Conservation (phyloP, 2,113 vertebrate genomes). For the zebrafish (Danio rerio) region DNA sequence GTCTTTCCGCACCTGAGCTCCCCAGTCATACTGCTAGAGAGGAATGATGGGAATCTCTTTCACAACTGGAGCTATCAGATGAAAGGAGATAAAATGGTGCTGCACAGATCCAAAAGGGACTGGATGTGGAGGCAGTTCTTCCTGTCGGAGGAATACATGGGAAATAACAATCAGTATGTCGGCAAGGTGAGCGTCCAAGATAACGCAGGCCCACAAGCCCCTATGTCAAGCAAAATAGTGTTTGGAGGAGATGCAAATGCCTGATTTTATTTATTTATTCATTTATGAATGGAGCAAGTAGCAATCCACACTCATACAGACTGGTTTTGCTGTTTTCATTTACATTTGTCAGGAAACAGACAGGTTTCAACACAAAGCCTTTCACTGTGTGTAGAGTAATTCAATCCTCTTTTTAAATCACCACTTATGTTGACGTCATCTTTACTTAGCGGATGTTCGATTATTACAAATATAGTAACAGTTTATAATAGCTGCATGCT, state of each 20-base stretch:
- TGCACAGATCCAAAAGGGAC: slow-evolving; percentile 82
- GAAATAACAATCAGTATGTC: slow-evolving; percentile 85
- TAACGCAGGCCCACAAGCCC: neutral
- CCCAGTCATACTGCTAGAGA: slow-evolving; percentile 21
- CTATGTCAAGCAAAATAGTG: slow-evolving; percentile 19
- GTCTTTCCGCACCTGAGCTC: slow-evolving; percentile 50
- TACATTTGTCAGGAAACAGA: no score
- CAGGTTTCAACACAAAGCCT: no score
- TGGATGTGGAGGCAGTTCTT: slow-evolving; percentile 96
- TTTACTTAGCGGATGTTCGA: no score
- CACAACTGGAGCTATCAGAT: slow-evolving; percentile 48
- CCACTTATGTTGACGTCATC: no score
- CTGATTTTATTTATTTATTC: neutral
- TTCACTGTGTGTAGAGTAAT: no score
- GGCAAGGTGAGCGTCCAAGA: slow-evolving; percentile 82
- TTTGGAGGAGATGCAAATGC: slow-evolving; percentile 17
- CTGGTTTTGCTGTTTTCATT: no score
- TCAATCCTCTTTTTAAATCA: no score
- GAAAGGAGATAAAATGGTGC: slow-evolving; percentile 68
- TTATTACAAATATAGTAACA: no score
- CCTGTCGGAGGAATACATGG: slow-evolving; percentile 86
- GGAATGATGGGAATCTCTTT: slow-evolving; percentile 43
- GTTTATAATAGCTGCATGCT: no score
- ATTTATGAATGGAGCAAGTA: no score
- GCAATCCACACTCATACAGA: no score